These are phyloP conservation scores for Diaprepes abbreviatus DNA, from an alignment of 2,888 invertebrate genomes.

Conservation along the genomic window DNA sequence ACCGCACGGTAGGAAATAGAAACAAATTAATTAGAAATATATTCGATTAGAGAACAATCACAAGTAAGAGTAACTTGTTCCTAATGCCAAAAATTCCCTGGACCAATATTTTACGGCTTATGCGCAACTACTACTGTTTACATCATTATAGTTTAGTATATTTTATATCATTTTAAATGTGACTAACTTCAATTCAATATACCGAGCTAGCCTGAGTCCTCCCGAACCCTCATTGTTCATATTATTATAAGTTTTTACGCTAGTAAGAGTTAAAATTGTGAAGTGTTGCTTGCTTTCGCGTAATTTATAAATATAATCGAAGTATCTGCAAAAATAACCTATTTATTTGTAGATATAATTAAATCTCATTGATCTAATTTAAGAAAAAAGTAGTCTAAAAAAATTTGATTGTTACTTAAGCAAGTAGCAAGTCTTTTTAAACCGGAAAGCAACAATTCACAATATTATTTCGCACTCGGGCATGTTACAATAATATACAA, in stretches of 20 bases:
- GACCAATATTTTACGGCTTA: slow-evolving; percentile 54
- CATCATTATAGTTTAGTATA: slow-evolving; percentile 60
- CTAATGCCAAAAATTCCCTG: slow-evolving; percentile 66
- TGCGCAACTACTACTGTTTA: slow-evolving; percentile 50
- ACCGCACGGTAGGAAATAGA: slow-evolving; percentile 58
- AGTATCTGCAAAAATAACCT: too few relatives aligned
- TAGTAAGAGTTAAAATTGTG: background rate
- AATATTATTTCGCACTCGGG: too few relatives aligned
- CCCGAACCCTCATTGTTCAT: background rate
- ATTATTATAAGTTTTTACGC: background rate
- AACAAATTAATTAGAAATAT: slow-evolving; percentile 60
- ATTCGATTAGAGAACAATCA: slow-evolving; percentile 67
- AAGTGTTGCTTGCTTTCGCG: background rate
- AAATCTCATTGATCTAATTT: too few relatives aligned
- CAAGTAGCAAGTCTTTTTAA: too few relatives aligned
- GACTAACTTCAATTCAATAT: slow-evolving; percentile 59
- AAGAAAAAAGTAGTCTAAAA: too few relatives aligned
- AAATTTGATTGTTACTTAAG: too few relatives aligned
- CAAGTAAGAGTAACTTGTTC: slow-evolving; percentile 64
- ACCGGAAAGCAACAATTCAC: too few relatives aligned
- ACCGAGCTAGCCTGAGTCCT: slow-evolving; percentile 38
- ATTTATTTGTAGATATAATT: too few relatives aligned
- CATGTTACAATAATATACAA: too few relatives aligned
- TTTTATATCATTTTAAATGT: slow-evolving; percentile 62
- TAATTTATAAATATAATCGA: too few relatives aligned